Evolutionary conservation across 2,888 invertebrate species (phyloP), one percentile per base, ranked within the genome.

Genomic region (Erebia epiphron): DNA sequence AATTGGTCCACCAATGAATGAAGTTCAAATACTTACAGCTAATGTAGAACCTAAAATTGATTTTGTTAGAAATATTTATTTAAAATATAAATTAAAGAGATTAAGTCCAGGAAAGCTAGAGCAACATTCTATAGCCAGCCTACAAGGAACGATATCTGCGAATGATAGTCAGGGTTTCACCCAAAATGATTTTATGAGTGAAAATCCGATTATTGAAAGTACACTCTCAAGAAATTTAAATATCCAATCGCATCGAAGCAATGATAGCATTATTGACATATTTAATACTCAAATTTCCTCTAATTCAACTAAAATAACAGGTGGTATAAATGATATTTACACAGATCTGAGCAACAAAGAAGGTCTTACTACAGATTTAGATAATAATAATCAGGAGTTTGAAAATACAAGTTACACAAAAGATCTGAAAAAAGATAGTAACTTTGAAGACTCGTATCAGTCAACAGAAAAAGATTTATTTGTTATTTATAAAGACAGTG

Each of bases 401-500:
- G 68, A 75, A 11, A 73, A 60, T 54, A 72, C 72, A 71, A 75
- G 73, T 56, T 72, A 70, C 35, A 75, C 79, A 26, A 78, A 60
- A 64, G 76, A 76, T 35, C 50, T 43, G 9, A 74, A 73, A 67
- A 75, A 60, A 54, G 69, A 69, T 26, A 76, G 54, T 60, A 74
- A 75, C 54, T 63, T 75, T 1, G 76, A 77, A 49, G 76, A 70
- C 52, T 80, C 81, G 26, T 75, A 57, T 54, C 78, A 79, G 72
- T 82, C 79, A 21, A 77, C 78, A 63, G 83, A 88, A 56, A 85
- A 86, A 75, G 87, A 88, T 76, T 75, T 90, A 65, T 86, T 90
- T 77, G 73, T 88, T 18, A 88, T 90, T 75, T 88, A 87, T 71
- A 85, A 81, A 77, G 89, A 90, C 57, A 86, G 83, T 78, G 82